Evolutionary conservation across 2,797 vertebrate genomes (phyloP).

Genomic region (Acanthiza pusilla): DNA sequence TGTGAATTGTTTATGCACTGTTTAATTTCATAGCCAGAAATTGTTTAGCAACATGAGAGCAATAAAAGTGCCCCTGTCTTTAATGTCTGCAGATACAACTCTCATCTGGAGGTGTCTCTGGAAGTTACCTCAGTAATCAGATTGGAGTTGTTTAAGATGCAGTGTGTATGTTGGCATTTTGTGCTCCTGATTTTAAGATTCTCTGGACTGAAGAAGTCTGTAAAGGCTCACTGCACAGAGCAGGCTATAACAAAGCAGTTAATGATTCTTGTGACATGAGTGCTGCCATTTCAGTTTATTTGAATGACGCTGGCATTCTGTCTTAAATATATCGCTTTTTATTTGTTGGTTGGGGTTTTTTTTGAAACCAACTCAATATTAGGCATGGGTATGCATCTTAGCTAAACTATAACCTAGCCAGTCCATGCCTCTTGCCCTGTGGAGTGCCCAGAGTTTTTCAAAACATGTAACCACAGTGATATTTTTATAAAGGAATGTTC

Average conservation of each 20-base stretch:
- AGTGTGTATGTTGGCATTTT: neutral
- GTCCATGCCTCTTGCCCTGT: slow-evolving; percentile 59
- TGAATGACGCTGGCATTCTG: slow-evolving; percentile 12
- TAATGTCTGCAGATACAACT: neutral
- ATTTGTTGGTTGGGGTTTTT: neutral
- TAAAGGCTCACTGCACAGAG: slow-evolving; percentile 39
- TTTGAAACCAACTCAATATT: neutral
- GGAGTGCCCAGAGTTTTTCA: slow-evolving; percentile 73
- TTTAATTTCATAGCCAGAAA: neutral
- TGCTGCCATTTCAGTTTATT: slow-evolving; percentile 42
- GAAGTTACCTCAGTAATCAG: neutral
- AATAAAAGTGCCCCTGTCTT: neutral
- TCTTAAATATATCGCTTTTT: slow-evolving; percentile 33
- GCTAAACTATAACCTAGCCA: slow-evolving; percentile 60
- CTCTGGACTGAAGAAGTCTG: slow-evolving; percentile 18
- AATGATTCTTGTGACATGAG: slow-evolving; percentile 31
- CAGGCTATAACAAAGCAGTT: slow-evolving; percentile 50
- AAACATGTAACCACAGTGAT: slow-evolving; percentile 75
- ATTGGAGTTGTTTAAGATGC: neutral
- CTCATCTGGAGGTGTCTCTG: neutral
- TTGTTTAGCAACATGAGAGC: neutral
- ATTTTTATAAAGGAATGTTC: slow-evolving; percentile 74
- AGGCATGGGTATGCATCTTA: slow-evolving; percentile 19
- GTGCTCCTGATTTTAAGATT: slow-evolving; percentile 4
- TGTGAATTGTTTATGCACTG: neutral